These are phyloP conservation scores for Esox lucius DNA, from an alignment of 2,797 vertebrate species.

Conservation along the genomic window DNA sequence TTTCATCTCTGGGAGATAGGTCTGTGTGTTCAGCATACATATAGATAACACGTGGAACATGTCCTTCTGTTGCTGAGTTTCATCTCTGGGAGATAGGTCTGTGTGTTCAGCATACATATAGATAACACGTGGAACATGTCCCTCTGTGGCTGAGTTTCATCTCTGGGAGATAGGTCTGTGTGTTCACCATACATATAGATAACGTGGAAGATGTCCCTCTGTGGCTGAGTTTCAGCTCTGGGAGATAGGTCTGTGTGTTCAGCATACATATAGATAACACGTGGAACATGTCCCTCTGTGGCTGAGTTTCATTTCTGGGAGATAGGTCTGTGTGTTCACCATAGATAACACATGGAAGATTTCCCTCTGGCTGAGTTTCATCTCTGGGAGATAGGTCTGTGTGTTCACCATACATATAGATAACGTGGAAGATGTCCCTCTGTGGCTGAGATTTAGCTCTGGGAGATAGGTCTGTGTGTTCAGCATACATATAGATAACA, in stretches of 20 bases:
- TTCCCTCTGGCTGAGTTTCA: not conserved
- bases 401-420: not conserved
- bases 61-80: too few species aligned
- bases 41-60: too few species aligned
- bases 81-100: too few species aligned
- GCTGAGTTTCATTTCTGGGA: too few species aligned
- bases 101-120: not conserved
- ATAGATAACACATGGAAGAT: not conserved
- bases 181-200: not conserved
- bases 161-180: too few species aligned
- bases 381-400: too few species aligned
- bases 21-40: slow-evolving; percentile 18
- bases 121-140: not conserved
- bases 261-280: too few species aligned
- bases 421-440: not conserved
- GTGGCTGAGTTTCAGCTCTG: not conserved
- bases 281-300: too few species aligned
- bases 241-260: slow-evolving; percentile 19
- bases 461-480: slow-evolving; percentile 18
- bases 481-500: too few species aligned
- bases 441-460: not conserved
- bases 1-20: slow-evolving; percentile 4
- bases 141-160: not conserved
- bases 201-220: not conserved
- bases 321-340: not conserved